phyloP scores from a whole-genome alignment of 2,113 vertebrate genomes.

The Cyrtonyx montezumae region DNA sequence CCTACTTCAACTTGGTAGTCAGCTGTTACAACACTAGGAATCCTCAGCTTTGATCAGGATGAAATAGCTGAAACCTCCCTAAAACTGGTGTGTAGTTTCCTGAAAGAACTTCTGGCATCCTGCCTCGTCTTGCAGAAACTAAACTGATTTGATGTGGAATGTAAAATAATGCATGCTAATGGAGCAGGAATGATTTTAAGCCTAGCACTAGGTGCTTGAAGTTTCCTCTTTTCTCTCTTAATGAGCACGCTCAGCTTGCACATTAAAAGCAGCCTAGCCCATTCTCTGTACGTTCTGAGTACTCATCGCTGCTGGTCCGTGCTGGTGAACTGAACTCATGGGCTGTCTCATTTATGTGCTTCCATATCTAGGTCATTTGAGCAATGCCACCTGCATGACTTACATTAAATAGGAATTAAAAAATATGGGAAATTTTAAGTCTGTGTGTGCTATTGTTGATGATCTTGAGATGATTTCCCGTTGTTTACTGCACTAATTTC shows the following conservation, averaged over 20 bases:
- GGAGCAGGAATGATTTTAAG: neutral
- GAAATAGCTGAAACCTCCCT: neutral
- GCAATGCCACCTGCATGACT: accelerated
- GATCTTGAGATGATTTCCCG: neutral
- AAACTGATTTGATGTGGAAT: neutral
- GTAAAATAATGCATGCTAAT: accelerated
- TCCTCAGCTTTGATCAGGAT: neutral
- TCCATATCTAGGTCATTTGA: neutral
- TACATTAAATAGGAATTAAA: neutral
- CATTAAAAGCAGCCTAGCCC: neutral
- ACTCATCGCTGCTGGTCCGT: neutral
- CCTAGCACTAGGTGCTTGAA: no score
- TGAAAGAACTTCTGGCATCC: neutral
- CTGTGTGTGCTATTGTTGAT: neutral
- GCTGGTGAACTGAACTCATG: neutral
- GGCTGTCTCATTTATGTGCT: neutral
- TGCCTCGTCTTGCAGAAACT: neutral
- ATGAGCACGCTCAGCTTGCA: neutral
- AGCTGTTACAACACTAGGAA: neutral
- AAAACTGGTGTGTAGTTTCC: neutral
- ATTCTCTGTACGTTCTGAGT: neutral
- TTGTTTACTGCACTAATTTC: neutral
- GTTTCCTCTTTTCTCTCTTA: neutral
- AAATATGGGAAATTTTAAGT: neutral
- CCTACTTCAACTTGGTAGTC: neutral